Evolutionary conservation across 2,797 vertebrate species (phyloP).

Genomic region (Thripadectes ignobilis): DNA sequence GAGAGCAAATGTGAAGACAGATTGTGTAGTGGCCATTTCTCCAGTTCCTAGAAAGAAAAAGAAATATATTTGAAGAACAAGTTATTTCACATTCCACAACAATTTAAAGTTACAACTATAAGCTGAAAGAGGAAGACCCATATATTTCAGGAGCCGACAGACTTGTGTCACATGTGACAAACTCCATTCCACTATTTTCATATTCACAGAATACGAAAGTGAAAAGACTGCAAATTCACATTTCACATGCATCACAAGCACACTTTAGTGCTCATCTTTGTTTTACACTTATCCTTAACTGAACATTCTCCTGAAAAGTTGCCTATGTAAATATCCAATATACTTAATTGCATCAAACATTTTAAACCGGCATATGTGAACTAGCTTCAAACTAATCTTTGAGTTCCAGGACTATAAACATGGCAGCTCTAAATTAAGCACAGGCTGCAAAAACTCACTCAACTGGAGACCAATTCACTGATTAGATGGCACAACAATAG

Average conservation of each 20-base stretch:
- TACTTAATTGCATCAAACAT: background rate
- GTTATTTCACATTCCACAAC: background rate
- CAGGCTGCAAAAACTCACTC: background rate
- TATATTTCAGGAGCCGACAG: background rate
- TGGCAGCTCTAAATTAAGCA: background rate
- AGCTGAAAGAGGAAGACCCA: background rate
- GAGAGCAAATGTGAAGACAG: slow-evolving; percentile 86
- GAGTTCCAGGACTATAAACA: background rate
- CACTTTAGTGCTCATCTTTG: background rate
- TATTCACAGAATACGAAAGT: background rate
- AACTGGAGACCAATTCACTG: background rate
- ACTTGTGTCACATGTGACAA: accelerated
- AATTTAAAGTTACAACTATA: background rate
- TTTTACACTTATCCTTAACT: background rate
- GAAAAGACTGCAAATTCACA: background rate
- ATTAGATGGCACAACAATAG: background rate
- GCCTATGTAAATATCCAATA: background rate
- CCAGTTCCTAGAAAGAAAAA: slow-evolving; percentile 64
- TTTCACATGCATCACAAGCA: background rate
- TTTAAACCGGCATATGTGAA: background rate
- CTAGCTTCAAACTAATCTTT: background rate
- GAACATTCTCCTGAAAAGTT: background rate
- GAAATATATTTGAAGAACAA: background rate
- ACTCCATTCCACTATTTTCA: background rate
- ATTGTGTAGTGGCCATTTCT: slow-evolving; percentile 88